Base-by-base conservation (phyloP, 2,888 invertebrate species). In the Dicyrtoma fusca region DNA sequence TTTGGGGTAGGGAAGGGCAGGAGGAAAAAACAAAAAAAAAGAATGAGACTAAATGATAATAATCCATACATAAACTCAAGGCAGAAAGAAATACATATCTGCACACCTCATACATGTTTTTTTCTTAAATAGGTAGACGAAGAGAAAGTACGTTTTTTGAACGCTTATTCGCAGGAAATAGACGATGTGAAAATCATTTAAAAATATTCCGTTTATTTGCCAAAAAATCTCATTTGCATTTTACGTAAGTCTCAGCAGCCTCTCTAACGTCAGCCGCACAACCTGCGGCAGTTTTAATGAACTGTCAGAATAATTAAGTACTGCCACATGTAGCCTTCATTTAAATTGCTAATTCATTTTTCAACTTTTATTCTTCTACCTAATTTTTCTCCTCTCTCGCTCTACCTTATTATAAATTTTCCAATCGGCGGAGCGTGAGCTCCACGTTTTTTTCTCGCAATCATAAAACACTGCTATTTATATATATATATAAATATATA, bases 151-250 rank as follows among this genome's bases (percentile, higher is more conserved):
- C n/a, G n/a, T n/a, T n/a, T n/a, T n/a, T n/a, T n/a, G 8, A 34
- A 34, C 8, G 34, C 34, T 34, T 34, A 34, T 34, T 34, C 34
- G 3, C 34, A 34, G 4, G 49, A 49, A 49, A 49, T 49, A 49
- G n/a, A n/a, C 49, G 13, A 49, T 63, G 21, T 19, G 17, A 61
- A 63, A 63, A 63, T 23, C 26, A 45, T 44, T 44, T 53, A 66
- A 53, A 55, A 66, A 55, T 55, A 66, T 55, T 53, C 55, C 3
- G 42, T 19, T 66, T 55, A 66, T 66, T 66, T 66, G 53, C 55
- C 66, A 66, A 66, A 61, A 49, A 55, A 42, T 66, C 66, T 66
- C 53, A 66, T 66, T 66, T 66, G 55, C 66, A 66, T 66, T 8
- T 13, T 2, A 13, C 49, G 19, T 49, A 49, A n/a, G n/a, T 62